These are phyloP conservation scores for Turritopsis dohrnii DNA, from an alignment of 30 jellyfish, hydroid and myxozoan genomes.

Conservation along the genomic window DNA sequence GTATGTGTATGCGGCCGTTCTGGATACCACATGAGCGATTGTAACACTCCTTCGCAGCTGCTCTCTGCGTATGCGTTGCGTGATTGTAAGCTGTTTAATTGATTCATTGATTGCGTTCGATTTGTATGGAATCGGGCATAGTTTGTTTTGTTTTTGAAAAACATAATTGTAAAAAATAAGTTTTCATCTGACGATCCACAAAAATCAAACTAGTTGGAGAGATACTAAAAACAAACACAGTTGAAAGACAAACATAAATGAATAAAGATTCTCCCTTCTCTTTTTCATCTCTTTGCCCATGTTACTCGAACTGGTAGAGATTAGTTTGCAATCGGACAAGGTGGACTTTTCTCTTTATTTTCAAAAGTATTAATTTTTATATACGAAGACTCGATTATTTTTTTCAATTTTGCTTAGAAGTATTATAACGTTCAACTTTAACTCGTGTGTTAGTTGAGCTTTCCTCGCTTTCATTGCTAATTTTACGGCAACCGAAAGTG, in stretches of 20 bases:
- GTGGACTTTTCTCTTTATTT: not conserved
- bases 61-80: not conserved
- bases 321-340: not conserved
- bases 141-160: too few species aligned
- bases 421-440: not conserved
- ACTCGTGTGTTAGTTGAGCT: not conserved
- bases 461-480: not conserved
- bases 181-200: not conserved
- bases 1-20: not conserved
- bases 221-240: not conserved
- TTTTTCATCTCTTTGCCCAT: not conserved
- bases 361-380: not conserved
- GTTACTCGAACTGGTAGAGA: not conserved
- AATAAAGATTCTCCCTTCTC: not conserved
- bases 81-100: not conserved
- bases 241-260: not conserved
- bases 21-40: not conserved
- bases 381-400: not conserved
- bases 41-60: not conserved
- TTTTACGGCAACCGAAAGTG: not conserved
- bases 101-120: conserved; percentile 11
- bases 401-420: not conserved
- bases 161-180: not conserved
- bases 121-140: not conserved
- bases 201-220: not conserved